Percentiles rank a stretch among this genome's conserved stretches.
Evolutionary conservation across 2,797 vertebrate genomes (phyloP).

Genomic region (Sarcophilus harrisii): DNA sequence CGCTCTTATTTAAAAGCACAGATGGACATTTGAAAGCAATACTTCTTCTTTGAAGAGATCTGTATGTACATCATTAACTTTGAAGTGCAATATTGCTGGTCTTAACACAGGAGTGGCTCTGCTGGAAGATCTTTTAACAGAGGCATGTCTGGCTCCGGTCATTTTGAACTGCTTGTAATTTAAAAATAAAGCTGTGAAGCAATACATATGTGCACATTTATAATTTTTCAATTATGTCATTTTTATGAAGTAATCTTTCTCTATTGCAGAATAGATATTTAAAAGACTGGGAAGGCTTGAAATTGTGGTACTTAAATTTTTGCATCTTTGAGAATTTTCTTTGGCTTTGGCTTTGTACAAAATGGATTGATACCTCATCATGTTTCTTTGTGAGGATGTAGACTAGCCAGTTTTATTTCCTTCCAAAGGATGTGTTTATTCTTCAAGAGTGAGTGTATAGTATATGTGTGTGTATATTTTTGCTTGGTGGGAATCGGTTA

Average conservation of each 20-base stretch:
- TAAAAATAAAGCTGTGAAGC: conserved; percentile 85
- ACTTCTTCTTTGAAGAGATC: conserved; percentile 80
- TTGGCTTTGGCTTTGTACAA: conserved; percentile 50
- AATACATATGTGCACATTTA: conserved; percentile 67
- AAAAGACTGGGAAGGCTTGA: conserved; percentile 50
- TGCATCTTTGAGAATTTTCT: conserved; percentile 62
- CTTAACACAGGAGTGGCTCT: conserved; percentile 81
- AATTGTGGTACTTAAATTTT: conserved; percentile 60
- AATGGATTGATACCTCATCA: conserved; percentile 46
- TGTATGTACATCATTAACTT: conserved; percentile 81
- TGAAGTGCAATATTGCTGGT: conserved; percentile 88
- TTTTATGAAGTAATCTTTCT: conserved; percentile 74
- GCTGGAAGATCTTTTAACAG: conserved; percentile 73
- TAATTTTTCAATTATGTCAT: conserved; percentile 69
- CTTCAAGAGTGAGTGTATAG: background rate
- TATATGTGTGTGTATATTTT: background rate
- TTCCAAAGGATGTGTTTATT: background rate
- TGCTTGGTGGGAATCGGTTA: background rate
- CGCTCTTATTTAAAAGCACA: conserved; percentile 81
- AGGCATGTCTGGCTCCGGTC: conserved; percentile 71
- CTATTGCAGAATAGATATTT: conserved; percentile 63
- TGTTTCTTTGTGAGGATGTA: conserved; percentile 55
- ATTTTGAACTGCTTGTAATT: conserved; percentile 84
- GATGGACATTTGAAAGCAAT: conserved; percentile 80
- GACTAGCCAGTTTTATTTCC: background rate